Evolutionary conservation across 2,113 vertebrate species (phyloP), one percentile per base, ranked within the genome.

Genomic region (Oophaga pumilio): DNA sequence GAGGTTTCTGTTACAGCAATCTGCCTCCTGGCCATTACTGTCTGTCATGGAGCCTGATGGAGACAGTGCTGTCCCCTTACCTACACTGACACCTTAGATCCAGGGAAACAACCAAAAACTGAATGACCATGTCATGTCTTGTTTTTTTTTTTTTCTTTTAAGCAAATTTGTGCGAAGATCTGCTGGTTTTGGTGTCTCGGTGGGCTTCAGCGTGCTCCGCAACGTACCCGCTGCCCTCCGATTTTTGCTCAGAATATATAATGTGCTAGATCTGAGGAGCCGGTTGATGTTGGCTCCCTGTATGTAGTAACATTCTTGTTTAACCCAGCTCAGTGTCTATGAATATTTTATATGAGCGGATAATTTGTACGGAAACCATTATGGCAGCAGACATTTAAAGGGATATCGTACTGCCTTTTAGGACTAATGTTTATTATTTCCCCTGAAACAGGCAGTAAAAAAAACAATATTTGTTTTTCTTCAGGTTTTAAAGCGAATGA

Each of bases 271-370:
- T 66, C 28, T 69, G 14, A 53, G n/a, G 12, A n/a, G 43, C 62
- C 10, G 79, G 49, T 68, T 53, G 43, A 53, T 83, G 81, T 64
- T 50, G 33, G 33, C 60, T 82, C 60, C 22, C 6, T 4, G 56
- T 28, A 60, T 80, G 43, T 60, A 80, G 78, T 43, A 80, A 33
- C 56, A 9, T 77, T 77, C 10, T 24, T 33, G 14, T 59, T 80
- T 80, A 82, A 68, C 80, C 79, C 18, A 66, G 81, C 62, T 83
- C 64, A 9, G 62, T 26, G 49, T 80, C 56, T 53, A 83, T 83
- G 81, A 83, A 83, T 83, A 83, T 83, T 83, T 83, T 69, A 83
- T 83, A 52, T 1, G 50, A 26, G n/a, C 12, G 81, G 81, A 83
- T 83, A 69, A 83, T 64, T 82, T 50, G 33, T 52, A 82, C 62